phyloP scores from a whole-genome alignment of 2,113 vertebrate genomes.

The Ciconia boyciana region DNA sequence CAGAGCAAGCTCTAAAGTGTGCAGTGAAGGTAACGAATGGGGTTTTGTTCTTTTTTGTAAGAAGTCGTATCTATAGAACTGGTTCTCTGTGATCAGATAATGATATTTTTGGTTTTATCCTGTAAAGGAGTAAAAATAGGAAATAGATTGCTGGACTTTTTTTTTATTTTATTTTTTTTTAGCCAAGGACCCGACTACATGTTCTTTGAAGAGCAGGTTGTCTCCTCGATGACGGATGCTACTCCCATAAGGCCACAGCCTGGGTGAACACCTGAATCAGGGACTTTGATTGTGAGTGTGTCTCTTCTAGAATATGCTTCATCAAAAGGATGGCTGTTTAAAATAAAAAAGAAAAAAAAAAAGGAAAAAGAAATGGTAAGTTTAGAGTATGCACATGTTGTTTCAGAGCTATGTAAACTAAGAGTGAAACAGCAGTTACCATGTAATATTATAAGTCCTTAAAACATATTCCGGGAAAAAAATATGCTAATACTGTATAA shows the following conservation, averaged over 20 bases:
- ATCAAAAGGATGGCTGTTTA: background rate
- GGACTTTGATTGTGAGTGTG: background rate
- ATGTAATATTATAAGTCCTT: background rate
- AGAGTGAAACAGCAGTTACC: background rate
- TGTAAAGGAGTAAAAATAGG: background rate
- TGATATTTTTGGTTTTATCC: background rate
- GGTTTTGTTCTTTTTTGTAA: background rate
- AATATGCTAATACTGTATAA: background rate
- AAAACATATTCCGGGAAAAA: background rate
- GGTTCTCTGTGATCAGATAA: background rate
- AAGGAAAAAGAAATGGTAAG: background rate
- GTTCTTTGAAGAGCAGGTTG: background rate
- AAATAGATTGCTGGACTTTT: background rate
- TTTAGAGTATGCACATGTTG: background rate
- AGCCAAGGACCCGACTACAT: background rate
- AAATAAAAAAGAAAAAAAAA: background rate
- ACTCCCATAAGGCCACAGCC: background rate
- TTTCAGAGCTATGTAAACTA: background rate
- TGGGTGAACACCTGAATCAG: background rate
- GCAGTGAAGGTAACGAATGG: background rate
- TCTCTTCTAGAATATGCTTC: background rate
- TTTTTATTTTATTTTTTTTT: no score
- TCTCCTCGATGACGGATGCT: background rate
- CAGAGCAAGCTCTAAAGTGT: background rate
- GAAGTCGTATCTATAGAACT: background rate